Evolutionary conservation across 2,888 invertebrate genomes (phyloP).

Genomic region (Chloroclysta siterata): DNA sequence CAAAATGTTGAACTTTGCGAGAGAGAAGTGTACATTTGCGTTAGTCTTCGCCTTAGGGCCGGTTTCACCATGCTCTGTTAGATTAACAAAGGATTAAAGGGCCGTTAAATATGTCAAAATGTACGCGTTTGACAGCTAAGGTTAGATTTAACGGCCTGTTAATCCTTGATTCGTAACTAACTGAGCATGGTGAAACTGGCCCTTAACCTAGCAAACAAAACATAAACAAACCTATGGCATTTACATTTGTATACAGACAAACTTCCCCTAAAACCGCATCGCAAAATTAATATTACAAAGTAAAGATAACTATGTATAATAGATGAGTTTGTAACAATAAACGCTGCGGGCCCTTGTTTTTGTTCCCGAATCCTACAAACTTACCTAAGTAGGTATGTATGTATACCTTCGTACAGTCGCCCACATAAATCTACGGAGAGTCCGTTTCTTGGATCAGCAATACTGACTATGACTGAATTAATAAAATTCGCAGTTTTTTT

Average conservation of each 20-base stretch:
- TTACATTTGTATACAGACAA: constrained; percentile 36
- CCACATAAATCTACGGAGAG: background rate
- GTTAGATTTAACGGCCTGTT: too few species aligned
- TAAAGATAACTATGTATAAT: constrained; percentile 57
- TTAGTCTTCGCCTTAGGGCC: too few species aligned
- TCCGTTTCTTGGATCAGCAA: background rate
- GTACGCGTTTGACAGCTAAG: too few species aligned
- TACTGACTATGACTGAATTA: background rate
- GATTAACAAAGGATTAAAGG: too few species aligned
- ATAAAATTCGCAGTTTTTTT: too few species aligned
- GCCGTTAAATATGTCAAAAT: too few species aligned
- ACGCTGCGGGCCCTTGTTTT: constrained; percentile 67
- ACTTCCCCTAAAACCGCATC: constrained; percentile 55
- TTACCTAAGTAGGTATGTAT: constrained; percentile 40
- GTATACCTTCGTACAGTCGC: constrained; percentile 4
- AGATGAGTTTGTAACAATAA: constrained; percentile 71
- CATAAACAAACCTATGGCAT: constrained; percentile 36
- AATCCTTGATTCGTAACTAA: too few species aligned
- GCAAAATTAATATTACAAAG: constrained; percentile 61
- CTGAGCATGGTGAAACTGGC: too few species aligned
- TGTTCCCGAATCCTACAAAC: constrained; percentile 59
- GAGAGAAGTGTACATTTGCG: too few species aligned
- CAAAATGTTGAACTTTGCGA: too few species aligned
- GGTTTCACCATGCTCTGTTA: too few species aligned
- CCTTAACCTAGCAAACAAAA: constrained; percentile 11